Percentiles rank a stretch among this genome's conserved stretches.
Evolutionary conservation across 2,888 invertebrate species (phyloP).

Genomic region (Congeria kusceri): DNA sequence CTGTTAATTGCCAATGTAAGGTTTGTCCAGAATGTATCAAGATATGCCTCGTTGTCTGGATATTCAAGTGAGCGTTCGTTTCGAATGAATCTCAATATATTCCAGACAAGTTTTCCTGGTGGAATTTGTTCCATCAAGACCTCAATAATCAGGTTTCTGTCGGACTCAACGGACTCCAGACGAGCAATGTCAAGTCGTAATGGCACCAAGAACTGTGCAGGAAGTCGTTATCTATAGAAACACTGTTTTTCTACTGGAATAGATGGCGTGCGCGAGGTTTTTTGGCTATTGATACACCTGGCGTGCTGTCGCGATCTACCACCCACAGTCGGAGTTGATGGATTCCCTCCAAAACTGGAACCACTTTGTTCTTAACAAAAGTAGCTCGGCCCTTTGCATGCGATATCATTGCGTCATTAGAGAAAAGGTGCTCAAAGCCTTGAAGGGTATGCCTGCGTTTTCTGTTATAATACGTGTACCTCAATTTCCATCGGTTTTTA

Average conservation of each 20-base stretch:
- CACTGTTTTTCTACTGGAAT: constrained; percentile 51
- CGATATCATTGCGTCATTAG: constrained; percentile 57
- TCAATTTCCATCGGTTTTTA: constrained; percentile 53
- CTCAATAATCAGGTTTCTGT: constrained; percentile 47
- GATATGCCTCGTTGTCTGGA: constrained; percentile 36
- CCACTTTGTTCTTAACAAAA: constrained; percentile 51
- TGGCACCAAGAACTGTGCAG: constrained; percentile 57
- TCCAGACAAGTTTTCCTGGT: constrained; percentile 25
- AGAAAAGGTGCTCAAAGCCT: constrained; percentile 57
- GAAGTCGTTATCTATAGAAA: constrained; percentile 46
- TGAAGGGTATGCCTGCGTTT: constrained; percentile 23
- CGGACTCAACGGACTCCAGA: constrained; percentile 40
- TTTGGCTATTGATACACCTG: constrained; percentile 55
- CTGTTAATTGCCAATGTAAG: constrained; percentile 32
- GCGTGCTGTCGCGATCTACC: constrained; percentile 44
- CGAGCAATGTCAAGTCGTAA: constrained; percentile 63
- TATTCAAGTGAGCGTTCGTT: constrained; percentile 36
- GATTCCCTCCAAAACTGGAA: constrained; percentile 48
- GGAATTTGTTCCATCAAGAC: constrained; percentile 42
- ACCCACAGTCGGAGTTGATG: constrained; percentile 49
- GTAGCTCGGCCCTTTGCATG: constrained; percentile 32
- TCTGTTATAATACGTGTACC: constrained; percentile 51
- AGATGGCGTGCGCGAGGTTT: constrained; percentile 57
- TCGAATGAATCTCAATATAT: constrained; percentile 31
- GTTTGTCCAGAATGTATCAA: constrained; percentile 51